Evolutionary conservation across 2,888 invertebrate genomes (phyloP).

Genomic region (Eudemis profundana): DNA sequence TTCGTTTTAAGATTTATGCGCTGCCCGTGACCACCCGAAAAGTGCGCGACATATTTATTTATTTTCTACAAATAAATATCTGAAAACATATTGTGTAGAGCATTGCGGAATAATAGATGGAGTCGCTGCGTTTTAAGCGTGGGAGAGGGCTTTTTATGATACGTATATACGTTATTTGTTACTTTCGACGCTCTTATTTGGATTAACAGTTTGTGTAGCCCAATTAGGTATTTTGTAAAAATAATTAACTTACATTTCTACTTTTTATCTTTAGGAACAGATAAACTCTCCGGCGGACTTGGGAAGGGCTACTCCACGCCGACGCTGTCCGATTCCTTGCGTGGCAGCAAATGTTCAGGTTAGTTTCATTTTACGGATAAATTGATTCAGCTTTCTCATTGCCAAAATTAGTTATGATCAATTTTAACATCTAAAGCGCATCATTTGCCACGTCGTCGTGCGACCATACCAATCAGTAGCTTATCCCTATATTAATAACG

Average conservation of each 20-base stretch:
- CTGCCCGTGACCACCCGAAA: conserved; percentile 70
- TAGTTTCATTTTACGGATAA: conserved; percentile 44
- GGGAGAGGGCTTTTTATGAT: conserved; percentile 62
- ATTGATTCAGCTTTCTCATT: no score
- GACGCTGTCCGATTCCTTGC: conserved; percentile 76
- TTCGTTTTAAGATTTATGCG: conserved; percentile 71
- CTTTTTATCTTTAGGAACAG: conserved; percentile 67
- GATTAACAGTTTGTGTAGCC: no score
- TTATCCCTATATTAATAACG: no score
- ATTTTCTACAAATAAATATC: conserved; percentile 76
- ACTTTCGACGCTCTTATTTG: neutral
- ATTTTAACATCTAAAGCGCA: no score
- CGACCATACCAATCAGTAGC: no score
- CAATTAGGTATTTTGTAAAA: no score
- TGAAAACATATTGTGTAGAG: conserved; percentile 75
- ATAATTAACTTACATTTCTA: neutral
- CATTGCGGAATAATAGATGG: conserved; percentile 69
- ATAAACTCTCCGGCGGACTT: conserved; percentile 73
- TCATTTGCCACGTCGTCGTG: no score
- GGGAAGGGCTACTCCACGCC: conserved; percentile 77
- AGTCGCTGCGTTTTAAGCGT: conserved; percentile 63
- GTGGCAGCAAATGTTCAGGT: conserved; percentile 81
- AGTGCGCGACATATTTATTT: conserved; percentile 70
- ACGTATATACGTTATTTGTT: neutral
- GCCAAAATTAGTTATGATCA: no score